Evolutionary conservation across 1,140 invertebrate species (phyloP).

Genomic region (Apolygus lucorum): DNA sequence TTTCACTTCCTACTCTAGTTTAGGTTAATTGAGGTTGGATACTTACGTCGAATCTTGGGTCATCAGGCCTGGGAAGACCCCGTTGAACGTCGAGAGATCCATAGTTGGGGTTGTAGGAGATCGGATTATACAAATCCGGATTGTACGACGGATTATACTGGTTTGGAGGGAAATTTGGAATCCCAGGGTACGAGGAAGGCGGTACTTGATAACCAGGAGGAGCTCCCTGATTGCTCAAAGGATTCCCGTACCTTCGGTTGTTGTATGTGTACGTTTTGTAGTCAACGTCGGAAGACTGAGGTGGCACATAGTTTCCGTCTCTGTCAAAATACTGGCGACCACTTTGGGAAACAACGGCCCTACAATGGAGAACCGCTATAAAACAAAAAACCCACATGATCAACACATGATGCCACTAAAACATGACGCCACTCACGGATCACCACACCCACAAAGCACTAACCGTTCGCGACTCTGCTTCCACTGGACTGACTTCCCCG

Average conservation of each 20-base stretch:
- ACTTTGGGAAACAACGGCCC: not conserved
- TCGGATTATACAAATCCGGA: constrained; percentile 16
- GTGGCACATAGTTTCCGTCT: constrained; percentile 21
- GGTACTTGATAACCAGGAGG: not conserved
- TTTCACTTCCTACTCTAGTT: too few relatives aligned
- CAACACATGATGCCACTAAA: not conserved
- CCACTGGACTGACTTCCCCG: not conserved
- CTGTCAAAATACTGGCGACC: constrained; percentile 9
- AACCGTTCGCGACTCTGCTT: not conserved
- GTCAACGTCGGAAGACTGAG: constrained; percentile 15
- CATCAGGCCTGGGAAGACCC: constrained; percentile 1
- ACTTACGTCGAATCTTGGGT: constrained; percentile 20
- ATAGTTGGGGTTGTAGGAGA: constrained; percentile 20
- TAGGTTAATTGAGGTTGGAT: too few relatives aligned
- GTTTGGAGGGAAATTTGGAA: not conserved
- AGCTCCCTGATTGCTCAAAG: not conserved
- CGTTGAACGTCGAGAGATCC: constrained; percentile 10
- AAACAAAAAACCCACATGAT: not conserved
- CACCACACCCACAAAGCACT: constrained; percentile 6
- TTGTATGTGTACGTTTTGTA: constrained; percentile 20
- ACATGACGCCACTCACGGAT: not conserved
- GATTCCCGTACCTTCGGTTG: constrained; percentile 20
- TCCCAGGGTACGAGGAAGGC: not conserved
- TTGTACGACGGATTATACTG: constrained; percentile 16
- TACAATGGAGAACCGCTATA: not conserved